phyloP scores from a whole-genome alignment of 2,113 vertebrate genomes.

The Eudyptes chrysolophus region DNA sequence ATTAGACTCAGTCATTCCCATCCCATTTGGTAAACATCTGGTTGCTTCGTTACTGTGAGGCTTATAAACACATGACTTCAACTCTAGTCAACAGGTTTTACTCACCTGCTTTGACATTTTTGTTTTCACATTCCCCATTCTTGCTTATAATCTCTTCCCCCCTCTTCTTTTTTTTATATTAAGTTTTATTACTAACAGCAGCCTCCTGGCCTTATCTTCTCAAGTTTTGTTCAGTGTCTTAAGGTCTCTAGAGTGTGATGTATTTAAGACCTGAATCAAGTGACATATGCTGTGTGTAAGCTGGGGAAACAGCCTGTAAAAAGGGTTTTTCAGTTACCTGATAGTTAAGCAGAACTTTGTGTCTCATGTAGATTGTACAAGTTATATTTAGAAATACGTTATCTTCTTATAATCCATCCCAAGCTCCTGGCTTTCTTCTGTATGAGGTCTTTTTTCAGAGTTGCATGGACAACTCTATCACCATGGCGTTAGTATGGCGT shows the following conservation, averaged over 20 bases:
- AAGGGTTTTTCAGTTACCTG: background rate
- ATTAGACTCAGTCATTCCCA: background rate
- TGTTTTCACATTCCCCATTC: background rate
- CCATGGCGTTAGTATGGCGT: background rate
- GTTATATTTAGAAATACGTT: background rate
- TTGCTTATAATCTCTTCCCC: background rate
- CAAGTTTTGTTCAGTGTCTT: background rate
- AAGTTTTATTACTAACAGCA: background rate
- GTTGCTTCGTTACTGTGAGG: background rate
- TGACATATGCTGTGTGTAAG: background rate
- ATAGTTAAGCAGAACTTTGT: background rate
- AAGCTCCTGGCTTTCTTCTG: background rate
- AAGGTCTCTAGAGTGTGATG: background rate
- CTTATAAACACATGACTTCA: background rate
- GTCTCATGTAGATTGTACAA: background rate
- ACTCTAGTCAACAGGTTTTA: background rate
- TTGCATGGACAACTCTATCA: background rate
- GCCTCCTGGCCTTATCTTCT: background rate
- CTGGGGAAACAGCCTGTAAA: background rate
- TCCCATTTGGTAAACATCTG: background rate
- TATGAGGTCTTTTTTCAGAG: background rate
- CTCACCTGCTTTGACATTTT: background rate
- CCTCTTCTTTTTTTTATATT: background rate
- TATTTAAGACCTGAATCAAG: background rate
- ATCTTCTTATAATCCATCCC: background rate